phyloP scores from a whole-genome alignment of 1,140 invertebrate species.

The Calephelis nemesis region DNA sequence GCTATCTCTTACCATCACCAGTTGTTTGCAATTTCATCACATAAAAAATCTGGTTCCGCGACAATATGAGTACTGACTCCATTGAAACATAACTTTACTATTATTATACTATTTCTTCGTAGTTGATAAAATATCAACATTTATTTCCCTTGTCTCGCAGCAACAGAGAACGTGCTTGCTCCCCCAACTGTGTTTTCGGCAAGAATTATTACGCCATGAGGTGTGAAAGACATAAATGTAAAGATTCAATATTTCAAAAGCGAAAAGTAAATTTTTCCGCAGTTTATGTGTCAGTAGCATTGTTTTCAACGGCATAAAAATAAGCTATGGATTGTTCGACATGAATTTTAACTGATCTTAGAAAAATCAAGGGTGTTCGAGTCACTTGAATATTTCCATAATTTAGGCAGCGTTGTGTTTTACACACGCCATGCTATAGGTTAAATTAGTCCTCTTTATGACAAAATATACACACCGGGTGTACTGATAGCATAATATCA shows the following conservation, averaged over 20 bases:
- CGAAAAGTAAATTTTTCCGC: constrained; percentile 64
- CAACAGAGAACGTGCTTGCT: constrained; percentile 61
- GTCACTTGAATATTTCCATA: too few species aligned
- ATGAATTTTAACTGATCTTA: background rate
- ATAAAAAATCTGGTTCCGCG: too few species aligned
- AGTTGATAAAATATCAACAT: constrained; percentile 70
- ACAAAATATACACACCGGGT: too few species aligned
- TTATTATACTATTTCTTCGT: too few species aligned
- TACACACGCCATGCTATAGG: too few species aligned
- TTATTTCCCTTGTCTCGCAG: constrained; percentile 72
- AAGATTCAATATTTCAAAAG: constrained; percentile 74
- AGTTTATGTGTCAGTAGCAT: constrained; percentile 37
- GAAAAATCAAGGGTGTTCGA: background rate
- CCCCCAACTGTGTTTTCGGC: constrained; percentile 43
- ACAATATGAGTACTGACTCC: too few species aligned
- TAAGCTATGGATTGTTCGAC: background rate
- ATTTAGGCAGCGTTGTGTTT: too few species aligned
- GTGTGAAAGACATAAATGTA: constrained; percentile 78
- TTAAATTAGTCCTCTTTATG: background rate
- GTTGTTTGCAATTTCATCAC: too few species aligned
- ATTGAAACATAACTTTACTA: too few species aligned
- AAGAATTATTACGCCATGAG: constrained; percentile 78
- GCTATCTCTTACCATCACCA: too few species aligned
- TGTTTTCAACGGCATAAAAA: background rate
- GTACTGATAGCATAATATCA: too few species aligned